These are phyloP conservation scores for Drosophila hamatofila DNA, from an alignment of 2,888 invertebrate species.

Conservation along the genomic window DNA sequence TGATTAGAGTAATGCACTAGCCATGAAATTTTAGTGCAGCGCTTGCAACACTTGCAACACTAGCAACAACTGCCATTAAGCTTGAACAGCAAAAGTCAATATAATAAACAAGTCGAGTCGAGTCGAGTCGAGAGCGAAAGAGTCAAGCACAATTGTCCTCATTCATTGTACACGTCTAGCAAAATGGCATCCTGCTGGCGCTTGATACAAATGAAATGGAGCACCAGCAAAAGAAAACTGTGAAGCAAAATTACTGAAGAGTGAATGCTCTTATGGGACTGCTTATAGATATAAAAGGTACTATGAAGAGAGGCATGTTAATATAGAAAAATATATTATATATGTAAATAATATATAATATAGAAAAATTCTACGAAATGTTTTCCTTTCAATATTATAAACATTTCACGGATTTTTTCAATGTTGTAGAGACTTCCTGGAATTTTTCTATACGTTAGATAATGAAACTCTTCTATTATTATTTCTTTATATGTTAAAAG, in stretches of 20 bases:
- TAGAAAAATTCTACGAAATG: too few species aligned
- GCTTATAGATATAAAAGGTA: not conserved
- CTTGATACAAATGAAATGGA: constrained; percentile 29
- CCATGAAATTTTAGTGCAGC: constrained; percentile 38
- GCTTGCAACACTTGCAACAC: constrained; percentile 35
- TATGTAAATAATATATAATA: too few species aligned
- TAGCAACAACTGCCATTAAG: constrained; percentile 30
- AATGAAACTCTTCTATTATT: too few species aligned
- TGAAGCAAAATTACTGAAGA: too few species aligned
- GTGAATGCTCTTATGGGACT: not conserved
- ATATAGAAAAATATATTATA: too few species aligned
- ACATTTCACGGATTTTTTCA: too few species aligned
- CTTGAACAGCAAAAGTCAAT: constrained; percentile 69
- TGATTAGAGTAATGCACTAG: constrained; percentile 76
- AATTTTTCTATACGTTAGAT: too few species aligned
- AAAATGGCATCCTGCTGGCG: constrained; percentile 21
- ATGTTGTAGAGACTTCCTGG: not conserved
- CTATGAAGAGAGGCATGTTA: not conserved
- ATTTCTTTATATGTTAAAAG: too few species aligned
- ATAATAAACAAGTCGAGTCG: constrained; percentile 21
- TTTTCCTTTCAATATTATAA: too few species aligned
- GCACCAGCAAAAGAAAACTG: not conserved
- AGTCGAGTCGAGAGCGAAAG: not conserved
- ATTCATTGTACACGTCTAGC: not conserved
- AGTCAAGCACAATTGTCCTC: constrained; percentile 4